Conservation (phyloP, 1,140 invertebrate species). For the Aporrectodea caliginosa region DNA sequence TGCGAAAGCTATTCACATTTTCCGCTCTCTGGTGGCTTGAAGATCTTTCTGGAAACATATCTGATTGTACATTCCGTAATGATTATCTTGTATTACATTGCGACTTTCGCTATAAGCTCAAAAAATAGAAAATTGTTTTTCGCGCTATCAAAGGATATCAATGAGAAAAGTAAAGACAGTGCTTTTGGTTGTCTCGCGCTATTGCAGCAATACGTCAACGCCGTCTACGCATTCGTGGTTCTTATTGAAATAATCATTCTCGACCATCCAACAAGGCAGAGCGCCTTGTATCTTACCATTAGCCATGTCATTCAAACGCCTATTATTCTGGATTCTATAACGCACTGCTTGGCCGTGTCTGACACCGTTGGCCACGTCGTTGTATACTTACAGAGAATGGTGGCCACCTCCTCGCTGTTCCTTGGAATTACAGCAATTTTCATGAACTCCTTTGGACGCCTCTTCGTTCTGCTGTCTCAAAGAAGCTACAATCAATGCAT, state of each 20-base stretch:
- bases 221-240: background rate
- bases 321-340: background rate
- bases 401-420: background rate
- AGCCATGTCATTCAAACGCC: background rate
- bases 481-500: background rate
- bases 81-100: background rate
- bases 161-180: background rate
- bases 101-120: background rate
- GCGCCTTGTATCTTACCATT: background rate
- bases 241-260: background rate
- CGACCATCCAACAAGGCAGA: background rate
- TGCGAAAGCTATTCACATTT: background rate
- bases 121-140: too few relatives aligned
- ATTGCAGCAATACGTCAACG: background rate
- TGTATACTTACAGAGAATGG: background rate
- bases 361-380: background rate
- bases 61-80: background rate
- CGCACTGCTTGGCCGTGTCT: background rate
- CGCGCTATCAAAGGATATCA: background rate
- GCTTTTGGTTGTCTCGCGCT: background rate
- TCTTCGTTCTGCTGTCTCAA: background rate
- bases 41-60: background rate
- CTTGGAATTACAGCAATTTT: background rate
- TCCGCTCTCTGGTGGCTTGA: background rate
- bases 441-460: background rate